These are phyloP conservation scores for Mixornis gularis DNA, from an alignment of 2,113 vertebrate genomes.

Conservation along the genomic window DNA sequence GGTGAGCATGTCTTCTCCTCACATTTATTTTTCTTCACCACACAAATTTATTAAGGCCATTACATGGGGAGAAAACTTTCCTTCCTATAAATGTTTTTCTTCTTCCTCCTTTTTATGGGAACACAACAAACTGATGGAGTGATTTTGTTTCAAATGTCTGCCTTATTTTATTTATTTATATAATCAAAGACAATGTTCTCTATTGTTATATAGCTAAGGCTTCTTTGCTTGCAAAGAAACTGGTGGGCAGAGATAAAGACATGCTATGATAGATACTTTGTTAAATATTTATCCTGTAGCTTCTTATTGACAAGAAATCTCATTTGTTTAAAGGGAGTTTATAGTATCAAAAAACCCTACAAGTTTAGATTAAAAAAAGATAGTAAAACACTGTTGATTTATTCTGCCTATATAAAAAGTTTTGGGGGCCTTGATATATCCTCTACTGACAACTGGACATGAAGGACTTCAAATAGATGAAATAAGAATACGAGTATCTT, in stretches of 20 bases:
- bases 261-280: neutral
- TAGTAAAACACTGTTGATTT: neutral
- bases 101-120: conserved; percentile 53
- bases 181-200: neutral
- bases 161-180: neutral
- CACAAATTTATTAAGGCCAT: conserved; percentile 65
- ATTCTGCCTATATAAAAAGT: neutral
- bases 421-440: neutral
- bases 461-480: neutral
- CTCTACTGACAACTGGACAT: neutral
- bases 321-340: neutral
- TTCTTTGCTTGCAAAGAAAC: neutral
- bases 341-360: neutral
- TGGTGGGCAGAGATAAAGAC: neutral
- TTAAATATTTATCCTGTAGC: neutral
- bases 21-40: conserved; percentile 60
- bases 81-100: conserved; percentile 66
- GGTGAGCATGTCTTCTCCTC: conserved; percentile 26
- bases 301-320: neutral
- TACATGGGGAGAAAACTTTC: conserved; percentile 24
- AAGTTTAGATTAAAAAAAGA: neutral
- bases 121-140: conserved; percentile 9
- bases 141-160: neutral
- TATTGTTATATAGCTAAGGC: neutral
- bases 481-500: neutral